Conservation (phyloP, 2,113 vertebrate genomes). For the Scolopax mira region DNA sequence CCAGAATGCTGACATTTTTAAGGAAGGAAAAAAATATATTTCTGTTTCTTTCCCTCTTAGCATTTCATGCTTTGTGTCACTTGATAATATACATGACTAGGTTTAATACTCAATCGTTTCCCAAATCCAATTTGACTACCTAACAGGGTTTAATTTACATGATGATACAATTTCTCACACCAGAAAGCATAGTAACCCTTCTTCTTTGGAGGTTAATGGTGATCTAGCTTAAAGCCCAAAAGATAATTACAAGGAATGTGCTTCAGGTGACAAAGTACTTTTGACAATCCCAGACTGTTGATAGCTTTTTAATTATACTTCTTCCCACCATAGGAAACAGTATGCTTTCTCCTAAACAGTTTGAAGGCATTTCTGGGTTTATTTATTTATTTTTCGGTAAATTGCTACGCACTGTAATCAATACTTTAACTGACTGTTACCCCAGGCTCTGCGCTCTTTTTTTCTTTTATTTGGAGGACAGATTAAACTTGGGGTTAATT, state of each 20-base stretch:
- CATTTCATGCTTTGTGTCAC: constrained; percentile 43
- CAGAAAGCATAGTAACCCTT: constrained; percentile 74
- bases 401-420: constrained; percentile 62
- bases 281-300: constrained; percentile 70
- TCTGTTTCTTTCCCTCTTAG: neutral
- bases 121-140: constrained; percentile 77
- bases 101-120: constrained; percentile 70
- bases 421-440: constrained; percentile 62
- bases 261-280: constrained; percentile 76
- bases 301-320: constrained; percentile 78
- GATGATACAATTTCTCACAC: constrained; percentile 77
- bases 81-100: constrained; percentile 71
- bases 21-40: neutral
- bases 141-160: constrained; percentile 75
- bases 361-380: constrained; percentile 19
- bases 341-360: constrained; percentile 55
- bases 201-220: constrained; percentile 77
- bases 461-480: constrained; percentile 18
- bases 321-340: constrained; percentile 40
- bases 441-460: neutral
- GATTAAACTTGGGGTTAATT: constrained; percentile 26
- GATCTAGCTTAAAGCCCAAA: constrained; percentile 70
- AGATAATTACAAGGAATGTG: constrained; percentile 76
- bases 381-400: constrained; percentile 63
- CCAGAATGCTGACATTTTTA: neutral